phyloP scores from a whole-genome alignment of 2,888 invertebrate species.

The Megastigmus dorsalis region DNA sequence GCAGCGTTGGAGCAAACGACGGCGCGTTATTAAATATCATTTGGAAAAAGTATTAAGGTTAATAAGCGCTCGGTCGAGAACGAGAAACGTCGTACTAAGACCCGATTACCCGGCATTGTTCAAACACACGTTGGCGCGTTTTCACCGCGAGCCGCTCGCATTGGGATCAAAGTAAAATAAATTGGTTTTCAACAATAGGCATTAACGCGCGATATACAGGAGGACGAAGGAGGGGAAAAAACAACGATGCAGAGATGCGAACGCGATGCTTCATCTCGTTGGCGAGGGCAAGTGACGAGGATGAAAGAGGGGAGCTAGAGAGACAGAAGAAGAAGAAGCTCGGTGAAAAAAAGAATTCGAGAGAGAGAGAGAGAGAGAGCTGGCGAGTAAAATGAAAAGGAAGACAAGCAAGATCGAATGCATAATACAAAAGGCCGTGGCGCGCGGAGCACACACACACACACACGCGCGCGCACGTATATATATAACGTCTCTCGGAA shows the following conservation, averaged over 20 bases:
- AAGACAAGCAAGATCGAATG: slow-evolving; percentile 31
- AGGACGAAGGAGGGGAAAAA: background rate
- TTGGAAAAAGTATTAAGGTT: background rate
- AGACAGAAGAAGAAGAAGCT: background rate
- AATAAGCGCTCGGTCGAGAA: slow-evolving; percentile 5
- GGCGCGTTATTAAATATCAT: slow-evolving; percentile 24
- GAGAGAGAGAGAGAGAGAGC: too few species aligned
- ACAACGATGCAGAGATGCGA: too few species aligned
- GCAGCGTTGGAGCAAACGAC: background rate
- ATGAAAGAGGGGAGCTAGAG: background rate
- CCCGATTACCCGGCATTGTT: slow-evolving; percentile 1
- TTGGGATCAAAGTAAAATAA: slow-evolving; percentile 4
- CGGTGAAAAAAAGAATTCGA: background rate
- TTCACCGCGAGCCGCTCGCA: background rate
- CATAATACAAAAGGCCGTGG: slow-evolving; percentile 38
- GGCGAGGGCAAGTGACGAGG: background rate
- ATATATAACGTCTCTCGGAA: slow-evolving; percentile 30
- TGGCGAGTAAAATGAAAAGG: background rate
- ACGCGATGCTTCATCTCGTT: background rate
- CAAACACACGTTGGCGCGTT: background rate
- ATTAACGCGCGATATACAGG: too few species aligned
- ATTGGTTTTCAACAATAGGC: slow-evolving; percentile 30
- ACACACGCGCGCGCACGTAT: too few species aligned
- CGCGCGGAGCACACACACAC: background rate
- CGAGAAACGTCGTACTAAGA: slow-evolving; percentile 23